Conservation (phyloP, 2,797 vertebrate species). For the Propithecus perrieri region DNA sequence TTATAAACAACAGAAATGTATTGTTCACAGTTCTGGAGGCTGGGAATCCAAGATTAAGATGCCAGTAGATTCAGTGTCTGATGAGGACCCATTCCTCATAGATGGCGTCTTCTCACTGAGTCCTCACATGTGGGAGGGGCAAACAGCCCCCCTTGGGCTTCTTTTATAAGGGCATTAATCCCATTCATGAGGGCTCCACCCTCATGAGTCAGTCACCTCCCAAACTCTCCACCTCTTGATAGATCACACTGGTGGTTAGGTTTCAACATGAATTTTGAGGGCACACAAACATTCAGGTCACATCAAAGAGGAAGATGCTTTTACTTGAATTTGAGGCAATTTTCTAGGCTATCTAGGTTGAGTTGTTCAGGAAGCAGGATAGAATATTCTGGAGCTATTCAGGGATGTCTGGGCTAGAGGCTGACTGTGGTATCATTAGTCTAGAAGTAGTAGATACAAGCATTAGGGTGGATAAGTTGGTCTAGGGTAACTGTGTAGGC, state of each 20-base stretch:
- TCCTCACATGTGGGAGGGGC: not conserved
- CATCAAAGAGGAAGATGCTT: not conserved
- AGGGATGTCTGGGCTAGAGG: not conserved
- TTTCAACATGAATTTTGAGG: not conserved
- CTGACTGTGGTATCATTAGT: not conserved
- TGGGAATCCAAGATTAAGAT: not conserved
- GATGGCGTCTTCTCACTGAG: not conserved
- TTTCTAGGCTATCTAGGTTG: not conserved
- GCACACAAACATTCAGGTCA: not conserved
- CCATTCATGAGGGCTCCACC: not conserved
- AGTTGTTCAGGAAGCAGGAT: not conserved
- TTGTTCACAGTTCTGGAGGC: not conserved
- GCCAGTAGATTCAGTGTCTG: not conserved
- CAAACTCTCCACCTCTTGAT: not conserved
- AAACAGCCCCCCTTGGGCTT: not conserved
- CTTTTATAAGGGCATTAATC: not conserved
- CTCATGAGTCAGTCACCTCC: not conserved
- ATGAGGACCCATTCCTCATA: not conserved
- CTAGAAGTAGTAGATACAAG: not conserved
- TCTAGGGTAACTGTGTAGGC: not conserved
- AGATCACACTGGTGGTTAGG: not conserved
- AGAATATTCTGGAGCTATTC: conserved; percentile 18
- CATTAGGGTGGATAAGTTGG: not conserved
- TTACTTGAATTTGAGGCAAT: not conserved
- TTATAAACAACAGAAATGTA: not conserved